Percentiles rank a stretch among this genome's conserved stretches.
These are phyloP conservation scores for Nymphalis c-album DNA, from an alignment of 2,888 invertebrate genomes.

Conservation along the genomic window DNA sequence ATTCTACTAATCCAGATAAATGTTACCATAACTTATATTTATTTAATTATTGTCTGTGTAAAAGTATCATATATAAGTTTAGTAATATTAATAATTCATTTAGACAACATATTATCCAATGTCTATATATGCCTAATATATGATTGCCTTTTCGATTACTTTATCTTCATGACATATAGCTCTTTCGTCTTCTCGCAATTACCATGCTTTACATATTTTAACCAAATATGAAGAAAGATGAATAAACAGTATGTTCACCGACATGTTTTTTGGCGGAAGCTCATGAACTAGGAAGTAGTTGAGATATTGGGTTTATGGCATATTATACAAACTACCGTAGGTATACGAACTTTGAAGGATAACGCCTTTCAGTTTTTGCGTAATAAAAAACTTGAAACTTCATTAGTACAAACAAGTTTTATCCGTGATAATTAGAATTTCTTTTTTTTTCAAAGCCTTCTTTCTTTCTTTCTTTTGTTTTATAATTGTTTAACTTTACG, in stretches of 20 bases:
- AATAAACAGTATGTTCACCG: constrained; percentile 7
- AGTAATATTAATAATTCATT: too few species aligned
- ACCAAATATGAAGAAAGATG: constrained; percentile 9
- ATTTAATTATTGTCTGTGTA: too few species aligned
- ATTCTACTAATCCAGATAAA: too few species aligned
- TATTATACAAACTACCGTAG: constrained; percentile 22
- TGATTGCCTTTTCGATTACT: not conserved
- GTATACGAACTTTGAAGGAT: constrained; percentile 49
- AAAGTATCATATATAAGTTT: too few species aligned
- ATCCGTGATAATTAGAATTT: too few species aligned
- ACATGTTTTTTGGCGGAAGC: constrained; percentile 38
- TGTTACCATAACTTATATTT: too few species aligned
- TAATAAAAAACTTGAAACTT: constrained; percentile 32
- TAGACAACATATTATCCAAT: too few species aligned
- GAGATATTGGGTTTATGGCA: constrained; percentile 29
- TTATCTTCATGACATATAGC: not conserved
- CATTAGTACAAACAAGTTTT: not conserved
- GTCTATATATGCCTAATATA: not conserved
- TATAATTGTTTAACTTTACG: too few species aligned
- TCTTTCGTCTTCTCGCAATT: not conserved
- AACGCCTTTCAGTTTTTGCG: constrained; percentile 48
- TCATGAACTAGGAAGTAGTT: constrained; percentile 42
- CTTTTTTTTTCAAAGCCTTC: too few species aligned
- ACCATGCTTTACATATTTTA: constrained; percentile 11
- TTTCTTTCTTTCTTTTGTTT: too few species aligned